Conservation (phyloP, 2,797 vertebrate genomes). For the Micromesistius poutassou region DNA sequence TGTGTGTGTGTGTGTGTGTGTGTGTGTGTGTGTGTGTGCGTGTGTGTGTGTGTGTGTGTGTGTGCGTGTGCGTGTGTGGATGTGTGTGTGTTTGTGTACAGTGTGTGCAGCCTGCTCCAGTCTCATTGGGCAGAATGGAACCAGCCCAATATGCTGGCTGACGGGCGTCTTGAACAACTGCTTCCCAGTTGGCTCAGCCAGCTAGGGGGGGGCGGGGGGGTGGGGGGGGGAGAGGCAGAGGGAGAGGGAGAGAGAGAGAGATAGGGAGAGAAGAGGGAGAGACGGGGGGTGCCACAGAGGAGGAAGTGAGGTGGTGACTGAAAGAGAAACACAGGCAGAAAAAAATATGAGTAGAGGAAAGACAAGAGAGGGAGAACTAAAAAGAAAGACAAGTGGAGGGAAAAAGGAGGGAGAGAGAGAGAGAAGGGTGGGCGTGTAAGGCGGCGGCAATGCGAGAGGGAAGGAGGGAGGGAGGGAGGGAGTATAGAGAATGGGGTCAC, state of each 20-base stretch:
- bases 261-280: no score
- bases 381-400: no score
- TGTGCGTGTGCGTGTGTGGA: neutral
- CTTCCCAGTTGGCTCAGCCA: conserved; percentile 63
- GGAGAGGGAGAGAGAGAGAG: no score
- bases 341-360: no score
- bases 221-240: neutral
- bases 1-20: neutral
- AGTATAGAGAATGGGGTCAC: conserved; percentile 70
- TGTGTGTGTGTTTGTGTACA: conserved; percentile 3
- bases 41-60: neutral
- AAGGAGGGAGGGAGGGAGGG: conserved; percentile 55
- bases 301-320: no score
- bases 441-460: conserved; percentile 24
- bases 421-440: neutral
- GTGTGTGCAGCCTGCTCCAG: conserved; percentile 51
- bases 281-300: no score
- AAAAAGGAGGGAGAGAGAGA: neutral
- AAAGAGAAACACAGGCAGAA: no score
- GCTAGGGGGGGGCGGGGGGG: conserved; percentile 22
- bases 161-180: conserved; percentile 71
- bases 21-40: neutral
- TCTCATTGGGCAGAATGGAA: conserved; percentile 65
- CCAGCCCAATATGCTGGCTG: conserved; percentile 62
- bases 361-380: no score